These are phyloP conservation scores for Ditula angustiorana DNA, from an alignment of 2,888 invertebrate genomes.

Conservation along the genomic window DNA sequence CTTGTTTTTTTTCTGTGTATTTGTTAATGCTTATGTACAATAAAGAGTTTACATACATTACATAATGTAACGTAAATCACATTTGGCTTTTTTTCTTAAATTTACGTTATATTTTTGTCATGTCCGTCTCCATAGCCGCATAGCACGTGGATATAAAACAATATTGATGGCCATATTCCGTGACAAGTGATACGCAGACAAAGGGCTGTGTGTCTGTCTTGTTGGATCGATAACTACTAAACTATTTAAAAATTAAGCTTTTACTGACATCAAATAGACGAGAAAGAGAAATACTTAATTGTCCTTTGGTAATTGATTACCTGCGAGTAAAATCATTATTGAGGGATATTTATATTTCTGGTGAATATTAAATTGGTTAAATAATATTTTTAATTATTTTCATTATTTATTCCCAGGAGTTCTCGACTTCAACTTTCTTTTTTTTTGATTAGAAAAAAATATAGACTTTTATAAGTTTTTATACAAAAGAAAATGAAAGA, in stretches of 20 bases:
- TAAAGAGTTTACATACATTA: too few relatives aligned
- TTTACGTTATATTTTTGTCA: too few relatives aligned
- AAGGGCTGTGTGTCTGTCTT: conserved; percentile 58
- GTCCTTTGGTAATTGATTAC: neutral
- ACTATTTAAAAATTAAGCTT: conserved; percentile 44
- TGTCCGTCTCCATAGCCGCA: conserved; percentile 36
- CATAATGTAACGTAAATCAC: neutral
- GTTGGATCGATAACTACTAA: conserved; percentile 63
- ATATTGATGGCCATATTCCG: conserved; percentile 82
- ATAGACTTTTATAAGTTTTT: too few relatives aligned
- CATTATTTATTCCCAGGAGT: too few relatives aligned
- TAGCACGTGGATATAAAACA: conserved; percentile 53
- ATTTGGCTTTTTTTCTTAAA: neutral
- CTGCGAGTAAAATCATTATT: neutral
- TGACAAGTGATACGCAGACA: conserved; percentile 66
- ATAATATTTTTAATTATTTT: too few relatives aligned
- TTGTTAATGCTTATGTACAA: too few relatives aligned
- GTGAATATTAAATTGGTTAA: too few relatives aligned
- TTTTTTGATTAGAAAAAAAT: too few relatives aligned
- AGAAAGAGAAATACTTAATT: neutral
- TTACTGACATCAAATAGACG: conserved; percentile 34
- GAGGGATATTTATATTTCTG: too few relatives aligned
- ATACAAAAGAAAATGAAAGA: too few relatives aligned
- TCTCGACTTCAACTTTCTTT: too few relatives aligned
- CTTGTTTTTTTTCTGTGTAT: too few relatives aligned